Conservation (phyloP, 2,113 vertebrate genomes). For the Bothrops jararaca region DNA sequence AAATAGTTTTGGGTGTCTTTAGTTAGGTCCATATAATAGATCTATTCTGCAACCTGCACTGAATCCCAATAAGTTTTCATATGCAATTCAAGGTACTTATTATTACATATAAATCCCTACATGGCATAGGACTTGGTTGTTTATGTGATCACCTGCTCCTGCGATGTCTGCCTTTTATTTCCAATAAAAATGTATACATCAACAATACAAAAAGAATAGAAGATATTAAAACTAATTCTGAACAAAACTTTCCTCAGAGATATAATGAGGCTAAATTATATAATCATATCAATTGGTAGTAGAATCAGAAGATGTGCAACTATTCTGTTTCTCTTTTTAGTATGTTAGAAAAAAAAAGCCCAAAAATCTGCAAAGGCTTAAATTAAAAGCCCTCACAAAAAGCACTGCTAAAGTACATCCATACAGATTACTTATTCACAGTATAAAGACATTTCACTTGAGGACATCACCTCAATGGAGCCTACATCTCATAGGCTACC, state of each 20-base stretch:
- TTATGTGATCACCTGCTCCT: not conserved
- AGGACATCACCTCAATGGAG: not conserved
- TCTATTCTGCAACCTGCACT: too few relatives aligned
- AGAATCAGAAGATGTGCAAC: not conserved
- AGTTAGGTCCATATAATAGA: not conserved
- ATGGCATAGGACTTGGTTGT: not conserved
- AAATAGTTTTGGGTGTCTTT: not conserved
- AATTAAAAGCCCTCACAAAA: not conserved
- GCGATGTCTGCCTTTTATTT: not conserved
- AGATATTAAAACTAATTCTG: not conserved
- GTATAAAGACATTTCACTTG: too few relatives aligned
- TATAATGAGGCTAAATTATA: not conserved
- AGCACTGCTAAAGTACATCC: not conserved
- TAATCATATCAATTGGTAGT: not conserved
- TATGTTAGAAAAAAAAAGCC: not conserved
- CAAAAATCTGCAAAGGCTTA: not conserved
- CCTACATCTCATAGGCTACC: not conserved
- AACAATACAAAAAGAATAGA: not conserved
- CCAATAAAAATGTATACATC: not conserved
- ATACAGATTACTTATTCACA: not conserved
- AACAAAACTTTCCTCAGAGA: not conserved
- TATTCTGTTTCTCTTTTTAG: not conserved
- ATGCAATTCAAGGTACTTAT: not conserved
- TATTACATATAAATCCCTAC: not conserved
- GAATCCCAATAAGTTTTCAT: not conserved